Percentiles rank a stretch among this genome's conserved stretches.
Conservation (phyloP, 30 jellyfish, hydroid and myxozoan genomes). For the Aurelia aurita complex sp. Pacific region DNA sequence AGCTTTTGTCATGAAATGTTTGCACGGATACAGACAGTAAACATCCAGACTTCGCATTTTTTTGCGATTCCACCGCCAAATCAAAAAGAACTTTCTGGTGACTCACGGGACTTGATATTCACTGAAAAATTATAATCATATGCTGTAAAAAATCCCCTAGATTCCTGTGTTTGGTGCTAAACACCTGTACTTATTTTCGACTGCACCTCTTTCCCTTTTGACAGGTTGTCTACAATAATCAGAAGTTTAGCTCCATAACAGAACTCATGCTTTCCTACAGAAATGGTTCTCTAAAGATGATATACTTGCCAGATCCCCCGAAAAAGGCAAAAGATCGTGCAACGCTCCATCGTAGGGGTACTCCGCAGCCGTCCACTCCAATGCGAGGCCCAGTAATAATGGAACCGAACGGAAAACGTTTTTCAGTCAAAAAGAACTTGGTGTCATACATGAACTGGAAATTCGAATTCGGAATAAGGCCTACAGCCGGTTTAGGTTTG, state of each 20-base stretch:
- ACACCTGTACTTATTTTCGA: too few relatives aligned
- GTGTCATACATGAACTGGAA: conserved; percentile 62
- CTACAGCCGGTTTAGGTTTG: conserved; percentile 45
- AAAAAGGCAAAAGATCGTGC: conserved; percentile 22
- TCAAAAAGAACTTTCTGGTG: too few relatives aligned
- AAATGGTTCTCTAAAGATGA: conserved; percentile 38
- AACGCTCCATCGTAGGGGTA: conserved; percentile 43
- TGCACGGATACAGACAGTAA: too few relatives aligned
- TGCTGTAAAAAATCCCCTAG: too few relatives aligned
- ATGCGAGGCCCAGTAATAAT: conserved; percentile 57
- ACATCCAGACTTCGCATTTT: too few relatives aligned
- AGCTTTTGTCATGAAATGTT: too few relatives aligned
- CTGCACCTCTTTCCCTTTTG: neutral
- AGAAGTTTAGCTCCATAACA: conserved; percentile 19
- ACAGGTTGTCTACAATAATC: conserved; percentile 57
- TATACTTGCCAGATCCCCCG: conserved; percentile 28
- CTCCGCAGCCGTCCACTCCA: conserved; percentile 31
- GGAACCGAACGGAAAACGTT: conserved; percentile 69
- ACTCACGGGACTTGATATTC: too few relatives aligned
- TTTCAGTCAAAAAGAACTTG: conserved; percentile 34
- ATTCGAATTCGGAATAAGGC: conserved; percentile 44
- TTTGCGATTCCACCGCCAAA: too few relatives aligned
- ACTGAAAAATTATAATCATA: too few relatives aligned
- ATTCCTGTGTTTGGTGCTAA: too few relatives aligned
- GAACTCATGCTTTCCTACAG: conserved; percentile 55